Evolutionary conservation across 2,888 invertebrate species (phyloP).

Genomic region (Hypsopygia costalis): DNA sequence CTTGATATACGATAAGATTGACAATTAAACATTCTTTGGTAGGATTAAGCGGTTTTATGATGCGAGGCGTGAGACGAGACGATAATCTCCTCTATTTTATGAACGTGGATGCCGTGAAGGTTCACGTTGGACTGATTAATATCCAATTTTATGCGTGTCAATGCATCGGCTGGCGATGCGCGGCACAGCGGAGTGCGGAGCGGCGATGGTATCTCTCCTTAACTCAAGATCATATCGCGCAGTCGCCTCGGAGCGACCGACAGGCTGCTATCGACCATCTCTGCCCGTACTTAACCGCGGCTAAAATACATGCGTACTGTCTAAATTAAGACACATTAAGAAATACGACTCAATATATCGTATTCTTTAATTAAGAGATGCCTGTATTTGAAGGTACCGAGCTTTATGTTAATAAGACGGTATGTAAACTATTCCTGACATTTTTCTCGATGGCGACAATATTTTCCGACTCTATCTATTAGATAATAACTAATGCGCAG

Average conservation of each 20-base stretch:
- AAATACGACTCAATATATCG: constrained; percentile 31
- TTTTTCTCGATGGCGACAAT: constrained; percentile 25
- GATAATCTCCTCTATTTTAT: constrained; percentile 3
- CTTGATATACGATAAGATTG: background rate
- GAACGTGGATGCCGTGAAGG: constrained; percentile 27
- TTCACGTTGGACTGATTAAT: constrained; percentile 46
- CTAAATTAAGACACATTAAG: constrained; percentile 50
- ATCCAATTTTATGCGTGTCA: constrained; percentile 53
- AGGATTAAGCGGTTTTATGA: constrained; percentile 5
- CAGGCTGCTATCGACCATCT: constrained; percentile 45
- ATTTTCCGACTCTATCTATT: constrained; percentile 24
- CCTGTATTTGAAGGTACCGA: constrained; percentile 24
- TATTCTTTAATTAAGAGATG: constrained; percentile 45
- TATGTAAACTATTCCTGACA: constrained; percentile 27
- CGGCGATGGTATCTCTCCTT: constrained; percentile 40
- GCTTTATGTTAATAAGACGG: constrained; percentile 33
- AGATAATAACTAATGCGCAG: constrained; percentile 23
- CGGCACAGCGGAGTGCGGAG: constrained; percentile 12
- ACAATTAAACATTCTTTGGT: constrained; percentile 8
- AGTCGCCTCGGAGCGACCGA: constrained; percentile 34
- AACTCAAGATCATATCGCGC: constrained; percentile 43
- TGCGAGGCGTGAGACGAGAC: constrained; percentile 1
- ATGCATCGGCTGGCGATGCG: constrained; percentile 23
- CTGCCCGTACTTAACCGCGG: constrained; percentile 38
- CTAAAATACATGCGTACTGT: constrained; percentile 50